Percentiles rank a stretch among this genome's conserved stretches.
Evolutionary conservation across 2,888 invertebrate genomes (phyloP).

Genomic region (Sabatieria punctata): DNA sequence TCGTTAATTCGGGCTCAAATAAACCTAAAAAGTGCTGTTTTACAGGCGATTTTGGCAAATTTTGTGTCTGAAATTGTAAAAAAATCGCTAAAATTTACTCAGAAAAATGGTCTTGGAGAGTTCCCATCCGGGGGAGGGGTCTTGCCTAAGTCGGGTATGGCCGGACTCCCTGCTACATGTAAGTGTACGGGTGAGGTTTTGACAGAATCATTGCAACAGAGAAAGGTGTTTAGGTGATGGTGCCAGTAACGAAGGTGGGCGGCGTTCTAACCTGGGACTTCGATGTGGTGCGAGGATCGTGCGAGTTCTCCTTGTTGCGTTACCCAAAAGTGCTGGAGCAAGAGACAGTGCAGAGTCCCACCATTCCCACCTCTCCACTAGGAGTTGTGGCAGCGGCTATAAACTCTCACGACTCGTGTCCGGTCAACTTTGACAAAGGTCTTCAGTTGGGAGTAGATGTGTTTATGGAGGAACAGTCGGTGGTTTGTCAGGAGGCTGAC

Average conservation of each 20-base stretch:
- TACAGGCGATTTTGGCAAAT: too few relatives aligned
- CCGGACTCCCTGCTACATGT: too few relatives aligned
- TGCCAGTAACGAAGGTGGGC: constrained; percentile 62
- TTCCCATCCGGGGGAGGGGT: too few relatives aligned
- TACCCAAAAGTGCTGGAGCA: constrained; percentile 27
- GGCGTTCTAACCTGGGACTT: constrained; percentile 91
- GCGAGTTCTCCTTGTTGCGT: constrained; percentile 58
- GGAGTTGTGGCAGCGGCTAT: constrained; percentile 3
- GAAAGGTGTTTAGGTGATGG: constrained; percentile 41
- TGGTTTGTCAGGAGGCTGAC: constrained; percentile 73
- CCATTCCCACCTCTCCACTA: constrained; percentile 3
- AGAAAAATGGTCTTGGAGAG: too few relatives aligned
- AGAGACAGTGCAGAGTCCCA: constrained; percentile 17
- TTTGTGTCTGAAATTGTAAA: too few relatives aligned
- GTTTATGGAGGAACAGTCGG: constrained; percentile 58
- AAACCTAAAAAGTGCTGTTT: too few relatives aligned
- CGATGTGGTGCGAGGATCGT: constrained; percentile 72
- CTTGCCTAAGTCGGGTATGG: too few relatives aligned
- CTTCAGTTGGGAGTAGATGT: constrained; percentile 60
- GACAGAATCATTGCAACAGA: too few relatives aligned
- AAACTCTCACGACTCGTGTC: background rate
- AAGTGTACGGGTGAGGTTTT: too few relatives aligned
- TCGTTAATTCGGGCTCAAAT: too few relatives aligned
- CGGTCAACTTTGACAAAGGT: constrained; percentile 42
- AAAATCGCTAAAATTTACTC: too few relatives aligned